Evolutionary conservation across 1,140 invertebrate species (phyloP), one percentile per base, ranked within the genome.

Genomic region (Cotesia vestalis): DNA sequence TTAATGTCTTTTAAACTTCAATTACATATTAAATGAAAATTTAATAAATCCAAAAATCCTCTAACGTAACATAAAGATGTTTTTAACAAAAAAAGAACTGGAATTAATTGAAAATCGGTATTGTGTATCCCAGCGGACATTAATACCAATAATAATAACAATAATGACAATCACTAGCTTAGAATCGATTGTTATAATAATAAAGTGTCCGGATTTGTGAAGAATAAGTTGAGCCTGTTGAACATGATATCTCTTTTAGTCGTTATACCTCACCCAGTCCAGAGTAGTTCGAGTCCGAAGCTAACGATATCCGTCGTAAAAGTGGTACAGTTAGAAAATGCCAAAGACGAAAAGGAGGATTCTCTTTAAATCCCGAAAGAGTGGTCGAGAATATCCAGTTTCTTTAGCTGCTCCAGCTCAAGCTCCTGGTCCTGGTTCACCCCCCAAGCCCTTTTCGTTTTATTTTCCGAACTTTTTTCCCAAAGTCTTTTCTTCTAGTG

Each of bases 321-420:
- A 62, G 27, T 35, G 34, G 60, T 62, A 46, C 11, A 40, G 60
- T 62, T 35, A 59, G 57, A 59, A 59, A 59, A 59, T 59, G 57
- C 57, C 57, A 62, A 62, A 36, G 60, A 62, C 34, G 60, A 62
- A 40, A 20, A 36, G n/a, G 46, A 8, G 38, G 57, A 70, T 70
- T 70, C 69, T 70, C 59, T 70, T 70, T 62, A 70, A 70, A 70
- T 62, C 57, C 52, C 52, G 38, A 70, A 70, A 61, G 69, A 57
- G 36, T 62, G 69, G 69, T 70, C 36, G 51, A 66, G 34, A 34
- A 51, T 53, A 66, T 66, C 60, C 60, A 53, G 63, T 66, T 52
- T 53, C 51, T 53, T 17, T 66, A 66, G n/a, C 17, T 9, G 27
- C 27, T 27, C 27, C 27, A 27, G 27, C 27, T 27, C 27, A 27